Evolutionary conservation across 2,888 invertebrate genomes (phyloP), one percentile per base, ranked within the genome.

Genomic region (Nebria salina): DNA sequence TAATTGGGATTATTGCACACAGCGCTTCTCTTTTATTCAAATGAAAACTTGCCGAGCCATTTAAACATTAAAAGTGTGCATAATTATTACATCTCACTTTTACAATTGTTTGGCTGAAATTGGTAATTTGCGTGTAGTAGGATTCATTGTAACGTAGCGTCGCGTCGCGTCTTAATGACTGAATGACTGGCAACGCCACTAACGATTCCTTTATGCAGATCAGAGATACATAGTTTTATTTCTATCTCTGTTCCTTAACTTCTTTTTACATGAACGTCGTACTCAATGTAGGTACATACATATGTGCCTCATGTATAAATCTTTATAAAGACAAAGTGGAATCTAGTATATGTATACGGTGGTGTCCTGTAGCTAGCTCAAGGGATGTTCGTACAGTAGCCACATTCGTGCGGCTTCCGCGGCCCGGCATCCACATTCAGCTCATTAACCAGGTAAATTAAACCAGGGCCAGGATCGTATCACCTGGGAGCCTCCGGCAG

Each of bases 1-100:
- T 89, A 89, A 89, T 89, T 89, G 89, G 87, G 87, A 89, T 89
- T 89, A 89, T 89, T 88, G 88, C 88, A 87, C 87, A 75, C 54
- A 75, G 54, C 75, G 64, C 66, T 65, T 72, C 76, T 81, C 81
- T 81, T 81, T 81, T 76, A 81, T 81, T 81, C 81, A 81, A 81
- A 81, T 81, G 81, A 76, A 54, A 76, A 76, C 81, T 80, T 85
- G 86, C 85, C 84, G 84, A 85, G 86, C 87, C 88, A 88, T 82
- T 82, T 75, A 82, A 77, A 82, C 82, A 82, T 88, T 88, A 88
- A 88, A 88, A 88, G 88, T 88, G 86, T 87, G 89, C 88, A 89
- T 89, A 88, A 89, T 89, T 88, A 88, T 87, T 86, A 87, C 86
- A 86, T 86, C 86, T 82, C 85, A 86, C 86, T 84, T 84, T 85